Percentiles rank a stretch among this genome's conserved stretches.
Conservation (phyloP, 2,888 invertebrate genomes). For the Diaperis boleti region DNA sequence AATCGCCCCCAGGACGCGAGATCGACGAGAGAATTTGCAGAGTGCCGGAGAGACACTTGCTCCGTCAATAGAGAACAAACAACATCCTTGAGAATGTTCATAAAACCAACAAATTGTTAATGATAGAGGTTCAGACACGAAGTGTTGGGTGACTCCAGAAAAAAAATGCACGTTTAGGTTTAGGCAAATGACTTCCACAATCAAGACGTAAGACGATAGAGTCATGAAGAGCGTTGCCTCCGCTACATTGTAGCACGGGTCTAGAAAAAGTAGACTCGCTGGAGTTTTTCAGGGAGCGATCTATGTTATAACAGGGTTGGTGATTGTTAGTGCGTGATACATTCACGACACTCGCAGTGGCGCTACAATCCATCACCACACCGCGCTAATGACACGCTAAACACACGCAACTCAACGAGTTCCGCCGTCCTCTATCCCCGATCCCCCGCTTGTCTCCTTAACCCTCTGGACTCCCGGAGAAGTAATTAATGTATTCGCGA, state of each 20-base stretch:
- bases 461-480: slow-evolving; percentile 54
- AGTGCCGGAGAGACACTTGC: not conserved
- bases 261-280: slow-evolving; percentile 42
- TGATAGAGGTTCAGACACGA: too few species aligned
- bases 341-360: slow-evolving; percentile 64
- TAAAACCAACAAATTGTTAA: too few species aligned
- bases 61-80: not conserved
- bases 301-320: slow-evolving; percentile 49
- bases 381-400: slow-evolving; percentile 65
- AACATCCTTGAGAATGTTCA: not conserved
- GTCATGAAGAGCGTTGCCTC: not conserved
- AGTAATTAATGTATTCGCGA: slow-evolving; percentile 63
- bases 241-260: too few species aligned
- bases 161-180: too few species aligned
- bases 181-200: too few species aligned
- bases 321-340: slow-evolving; percentile 64
- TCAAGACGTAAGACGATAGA: too few species aligned
- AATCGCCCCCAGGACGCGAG: not conserved
- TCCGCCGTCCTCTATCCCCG: slow-evolving; percentile 49
- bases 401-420: slow-evolving; percentile 62
- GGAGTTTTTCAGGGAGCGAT: slow-evolving; percentile 38
- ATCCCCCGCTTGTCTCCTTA: slow-evolving; percentile 45
- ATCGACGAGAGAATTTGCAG: not conserved
- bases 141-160: too few species aligned
- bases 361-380: slow-evolving; percentile 64